A percentile compares a stretch with the other conserved stretches of the same genome.
Conservation (phyloP, 2,888 invertebrate species). For the Kuschelorhynchus macadamiae region DNA sequence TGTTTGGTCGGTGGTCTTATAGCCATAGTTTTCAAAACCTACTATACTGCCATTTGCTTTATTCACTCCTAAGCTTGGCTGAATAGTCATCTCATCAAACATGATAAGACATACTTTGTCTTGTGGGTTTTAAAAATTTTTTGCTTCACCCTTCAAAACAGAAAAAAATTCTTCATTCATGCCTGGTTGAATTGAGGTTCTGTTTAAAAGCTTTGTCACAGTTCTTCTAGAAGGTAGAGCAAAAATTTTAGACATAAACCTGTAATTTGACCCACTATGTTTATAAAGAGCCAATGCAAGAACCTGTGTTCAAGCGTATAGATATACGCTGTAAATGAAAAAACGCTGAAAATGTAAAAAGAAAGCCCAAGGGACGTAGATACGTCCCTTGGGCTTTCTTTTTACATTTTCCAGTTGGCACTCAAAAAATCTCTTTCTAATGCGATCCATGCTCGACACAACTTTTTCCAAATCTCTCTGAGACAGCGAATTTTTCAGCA, state of each 20-base stretch:
- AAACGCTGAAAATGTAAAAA: no score
- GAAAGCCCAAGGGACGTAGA: no score
- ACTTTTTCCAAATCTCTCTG: no score
- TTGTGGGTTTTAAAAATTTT: neutral
- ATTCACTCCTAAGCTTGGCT: constrained; percentile 9
- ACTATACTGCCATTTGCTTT: constrained; percentile 38
- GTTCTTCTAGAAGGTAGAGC: neutral
- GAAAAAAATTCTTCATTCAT: neutral
- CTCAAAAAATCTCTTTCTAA: neutral
- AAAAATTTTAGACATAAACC: no score
- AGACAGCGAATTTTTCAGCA: no score
- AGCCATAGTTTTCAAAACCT: constrained; percentile 50
- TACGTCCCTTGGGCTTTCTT: no score
- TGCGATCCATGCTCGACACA: no score
- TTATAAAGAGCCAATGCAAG: no score
- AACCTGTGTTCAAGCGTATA: no score
- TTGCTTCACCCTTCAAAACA: neutral
- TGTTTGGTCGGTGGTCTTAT: constrained; percentile 25
- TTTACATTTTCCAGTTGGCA: neutral
- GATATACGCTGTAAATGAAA: no score
- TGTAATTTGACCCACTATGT: no score
- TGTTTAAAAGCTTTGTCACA: neutral
- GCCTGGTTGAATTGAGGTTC: neutral
- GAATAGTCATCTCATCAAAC: constrained; percentile 5
- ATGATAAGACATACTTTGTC: neutral